phyloP scores from a whole-genome alignment of 53 echinoderm and acorn worm species.

The Holothuria leucospilota region DNA sequence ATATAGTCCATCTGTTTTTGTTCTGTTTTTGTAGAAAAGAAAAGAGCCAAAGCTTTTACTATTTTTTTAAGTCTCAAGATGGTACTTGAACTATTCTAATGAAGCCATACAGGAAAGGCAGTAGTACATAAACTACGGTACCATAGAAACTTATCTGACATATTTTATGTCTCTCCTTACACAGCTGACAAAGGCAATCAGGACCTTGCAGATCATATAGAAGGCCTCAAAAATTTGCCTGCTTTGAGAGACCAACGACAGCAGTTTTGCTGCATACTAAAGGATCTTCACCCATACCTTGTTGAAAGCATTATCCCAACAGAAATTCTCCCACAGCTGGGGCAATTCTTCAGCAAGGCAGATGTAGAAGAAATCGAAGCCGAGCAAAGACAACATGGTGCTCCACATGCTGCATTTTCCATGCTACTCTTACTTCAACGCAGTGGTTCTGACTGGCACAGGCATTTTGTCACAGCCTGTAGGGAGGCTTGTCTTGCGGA shows the following conservation, averaged over 20 bases:
- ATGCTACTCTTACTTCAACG: conserved; percentile 17
- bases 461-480: conserved; percentile 3
- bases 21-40: too few relatives aligned
- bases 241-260: conserved; percentile 4
- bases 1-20: too few relatives aligned
- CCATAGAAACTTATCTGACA: too few relatives aligned
- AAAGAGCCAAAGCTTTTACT: too few relatives aligned
- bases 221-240: not conserved
- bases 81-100: too few relatives aligned
- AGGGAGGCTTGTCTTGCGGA: not conserved
- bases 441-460: conserved; percentile 32
- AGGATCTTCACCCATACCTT: conserved; percentile 1
- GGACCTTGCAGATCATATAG: conserved; percentile 18
- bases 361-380: not conserved
- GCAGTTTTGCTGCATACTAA: conserved; percentile 7
- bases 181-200: conserved; percentile 23
- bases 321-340: not conserved
- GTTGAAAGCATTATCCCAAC: not conserved
- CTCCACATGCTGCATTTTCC: conserved; percentile 6
- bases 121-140: not conserved
- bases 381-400: not conserved
- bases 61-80: too few relatives aligned
- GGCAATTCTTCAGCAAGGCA: not conserved
- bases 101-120: too few relatives aligned
- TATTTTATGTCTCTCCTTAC: not conserved